Percentiles rank a stretch among this genome's conserved stretches.
Conservation (phyloP, 2,113 vertebrate species). For the Asarcornis scutulata region DNA sequence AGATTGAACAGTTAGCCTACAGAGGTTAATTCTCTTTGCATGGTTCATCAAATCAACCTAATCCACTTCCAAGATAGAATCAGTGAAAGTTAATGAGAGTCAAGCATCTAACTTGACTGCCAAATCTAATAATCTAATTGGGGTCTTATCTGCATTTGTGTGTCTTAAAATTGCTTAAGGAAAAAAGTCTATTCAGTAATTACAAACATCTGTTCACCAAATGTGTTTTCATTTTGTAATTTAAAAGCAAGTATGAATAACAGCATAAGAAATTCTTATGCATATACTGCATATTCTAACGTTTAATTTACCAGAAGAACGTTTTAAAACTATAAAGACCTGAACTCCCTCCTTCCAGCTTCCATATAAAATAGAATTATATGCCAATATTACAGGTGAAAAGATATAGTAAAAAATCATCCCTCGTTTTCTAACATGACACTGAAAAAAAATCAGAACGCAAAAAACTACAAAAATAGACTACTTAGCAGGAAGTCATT, state of each 20-base stretch:
- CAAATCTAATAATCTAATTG: slow-evolving; percentile 55
- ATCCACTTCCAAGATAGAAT: slow-evolving; percentile 45
- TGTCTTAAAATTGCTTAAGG: slow-evolving; percentile 7
- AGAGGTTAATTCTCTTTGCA: slow-evolving; percentile 54
- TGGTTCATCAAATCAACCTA: slow-evolving; percentile 46
- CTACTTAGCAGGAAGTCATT: not conserved
- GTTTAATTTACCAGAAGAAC: not conserved
- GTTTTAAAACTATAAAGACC: not conserved
- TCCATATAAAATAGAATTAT: not conserved
- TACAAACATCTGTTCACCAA: slow-evolving; percentile 1
- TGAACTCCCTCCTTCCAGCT: not conserved
- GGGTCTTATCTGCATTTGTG: slow-evolving; percentile 42
- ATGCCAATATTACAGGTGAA: not conserved
- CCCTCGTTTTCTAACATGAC: too few relatives aligned
- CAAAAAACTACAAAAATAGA: not conserved
- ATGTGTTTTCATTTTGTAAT: not conserved
- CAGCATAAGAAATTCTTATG: not conserved
- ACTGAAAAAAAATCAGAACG: not conserved
- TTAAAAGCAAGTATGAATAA: not conserved
- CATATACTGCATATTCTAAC: not conserved
- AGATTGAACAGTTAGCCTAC: not conserved
- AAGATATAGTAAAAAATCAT: too few relatives aligned
- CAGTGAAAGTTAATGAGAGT: slow-evolving; percentile 53
- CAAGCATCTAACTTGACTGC: slow-evolving; percentile 11
- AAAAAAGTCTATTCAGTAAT: not conserved